Conservation (phyloP, 2,113 vertebrate genomes). For the Cyanistes caeruleus region DNA sequence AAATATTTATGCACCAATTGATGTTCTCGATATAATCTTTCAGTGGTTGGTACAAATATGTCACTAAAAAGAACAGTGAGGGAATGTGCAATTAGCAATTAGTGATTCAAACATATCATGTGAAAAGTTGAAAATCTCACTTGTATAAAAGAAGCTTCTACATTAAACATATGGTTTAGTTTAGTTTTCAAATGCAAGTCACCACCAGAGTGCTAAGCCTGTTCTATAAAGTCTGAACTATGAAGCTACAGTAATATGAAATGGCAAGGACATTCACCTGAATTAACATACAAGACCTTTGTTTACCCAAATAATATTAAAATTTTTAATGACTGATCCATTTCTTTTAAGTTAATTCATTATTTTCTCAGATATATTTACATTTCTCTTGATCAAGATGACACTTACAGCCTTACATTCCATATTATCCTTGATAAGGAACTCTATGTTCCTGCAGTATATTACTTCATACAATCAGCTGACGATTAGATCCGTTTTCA, state of each 20-base stretch:
- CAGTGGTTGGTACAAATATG: constrained; percentile 54
- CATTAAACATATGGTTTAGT: constrained; percentile 3
- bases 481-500: background rate
- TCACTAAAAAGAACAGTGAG: constrained; percentile 28
- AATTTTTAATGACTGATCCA: background rate
- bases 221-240: background rate
- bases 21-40: constrained; percentile 61
- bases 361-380: background rate
- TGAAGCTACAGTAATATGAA: background rate
- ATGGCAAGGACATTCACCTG: background rate
- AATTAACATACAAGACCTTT: background rate
- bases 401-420: background rate
- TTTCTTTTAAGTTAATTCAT: background rate
- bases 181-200: constrained; percentile 6
- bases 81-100: constrained; percentile 56
- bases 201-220: background rate
- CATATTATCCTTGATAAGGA: background rate
- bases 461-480: background rate
- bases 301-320: background rate
- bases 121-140: constrained; percentile 40
- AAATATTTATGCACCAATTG: constrained; percentile 64
- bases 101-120: constrained; percentile 10
- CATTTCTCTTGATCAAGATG: background rate
- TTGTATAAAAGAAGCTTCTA: background rate
- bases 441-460: background rate